phyloP scores from a whole-genome alignment of 2,113 vertebrate genomes.

The Pomatorhinus ruficollis region DNA sequence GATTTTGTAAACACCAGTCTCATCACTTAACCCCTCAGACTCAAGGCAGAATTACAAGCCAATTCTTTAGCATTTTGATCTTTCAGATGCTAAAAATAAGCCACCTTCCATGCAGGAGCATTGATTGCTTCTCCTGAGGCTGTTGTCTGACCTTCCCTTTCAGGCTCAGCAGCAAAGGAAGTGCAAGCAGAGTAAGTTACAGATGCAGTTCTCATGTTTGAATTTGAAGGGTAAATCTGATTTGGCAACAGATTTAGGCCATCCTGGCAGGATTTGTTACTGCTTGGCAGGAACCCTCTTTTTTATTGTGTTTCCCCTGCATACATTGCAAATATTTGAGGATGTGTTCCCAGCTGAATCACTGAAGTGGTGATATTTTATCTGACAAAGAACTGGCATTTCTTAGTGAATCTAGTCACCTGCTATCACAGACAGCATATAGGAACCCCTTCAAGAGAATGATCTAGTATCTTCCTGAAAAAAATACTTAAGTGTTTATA shows the following conservation, averaged over 20 bases:
- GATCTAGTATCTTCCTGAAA: neutral
- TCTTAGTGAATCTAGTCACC: neutral
- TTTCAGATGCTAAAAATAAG: neutral
- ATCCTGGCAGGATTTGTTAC: conserved; percentile 4
- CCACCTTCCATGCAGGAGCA: neutral
- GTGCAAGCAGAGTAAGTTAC: neutral
- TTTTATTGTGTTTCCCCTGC: conserved; percentile 28
- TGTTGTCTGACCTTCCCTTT: conserved; percentile 26
- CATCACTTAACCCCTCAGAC: neutral
- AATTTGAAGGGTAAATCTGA: conserved; percentile 47
- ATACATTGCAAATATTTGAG: conserved; percentile 47
- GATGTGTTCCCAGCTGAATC: conserved; percentile 20
- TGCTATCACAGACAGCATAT: neutral
- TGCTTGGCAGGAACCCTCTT: conserved; percentile 26
- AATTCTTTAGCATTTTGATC: neutral
- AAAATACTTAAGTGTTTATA: neutral
- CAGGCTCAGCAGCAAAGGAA: conserved; percentile 9
- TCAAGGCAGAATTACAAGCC: neutral
- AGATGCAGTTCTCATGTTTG: neutral
- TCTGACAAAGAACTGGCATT: conserved; percentile 4
- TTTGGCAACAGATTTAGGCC: conserved; percentile 44
- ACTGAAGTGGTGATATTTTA: conserved; percentile 2
- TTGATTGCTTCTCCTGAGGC: neutral
- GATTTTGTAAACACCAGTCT: neutral
- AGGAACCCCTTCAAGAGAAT: neutral